phyloP scores from a whole-genome alignment of 2,113 vertebrate species.

The Pygoscelis antarcticus region DNA sequence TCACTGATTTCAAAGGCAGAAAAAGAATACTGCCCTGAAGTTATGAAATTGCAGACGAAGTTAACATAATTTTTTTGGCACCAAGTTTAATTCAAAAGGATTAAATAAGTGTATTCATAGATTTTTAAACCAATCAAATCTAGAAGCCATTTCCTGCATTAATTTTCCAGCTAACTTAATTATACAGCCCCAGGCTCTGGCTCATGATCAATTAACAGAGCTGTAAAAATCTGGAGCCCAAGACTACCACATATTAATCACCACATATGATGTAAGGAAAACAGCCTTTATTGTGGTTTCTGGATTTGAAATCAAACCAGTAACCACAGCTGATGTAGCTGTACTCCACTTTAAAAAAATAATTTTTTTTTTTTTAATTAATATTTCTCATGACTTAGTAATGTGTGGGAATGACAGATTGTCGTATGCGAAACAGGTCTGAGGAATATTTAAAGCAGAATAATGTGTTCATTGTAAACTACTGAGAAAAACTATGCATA shows the following conservation, averaged over 20 bases:
- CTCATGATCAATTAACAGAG: slow-evolving; percentile 69
- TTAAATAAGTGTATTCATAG: slow-evolving; percentile 69
- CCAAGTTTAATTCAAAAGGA: slow-evolving; percentile 63
- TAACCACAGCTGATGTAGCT: slow-evolving; percentile 5
- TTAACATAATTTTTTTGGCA: slow-evolving; percentile 64
- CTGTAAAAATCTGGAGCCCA: slow-evolving; percentile 56
- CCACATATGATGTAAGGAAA: slow-evolving; percentile 51
- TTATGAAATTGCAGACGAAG: slow-evolving; percentile 1
- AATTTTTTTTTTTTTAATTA: slow-evolving; percentile 13
- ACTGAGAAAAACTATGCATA: background rate
- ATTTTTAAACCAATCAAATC: slow-evolving; percentile 72
- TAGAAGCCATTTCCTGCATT: slow-evolving; percentile 69
- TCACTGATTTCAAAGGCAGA: slow-evolving; percentile 1
- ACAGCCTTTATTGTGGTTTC: slow-evolving; percentile 47
- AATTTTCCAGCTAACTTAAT: slow-evolving; percentile 74
- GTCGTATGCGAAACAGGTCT: background rate
- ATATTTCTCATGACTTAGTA: background rate
- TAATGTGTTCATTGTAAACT: background rate
- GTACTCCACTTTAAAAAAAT: background rate
- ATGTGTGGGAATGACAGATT: background rate
- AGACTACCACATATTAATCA: slow-evolving; percentile 65
- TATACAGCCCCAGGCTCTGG: slow-evolving; percentile 67
- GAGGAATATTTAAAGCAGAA: background rate
- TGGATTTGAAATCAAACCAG: slow-evolving; percentile 42
- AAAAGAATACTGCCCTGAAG: slow-evolving; percentile 27